Evolutionary conservation across 1,140 invertebrate species (phyloP).

Genomic region (Wiebesia pumilae): DNA sequence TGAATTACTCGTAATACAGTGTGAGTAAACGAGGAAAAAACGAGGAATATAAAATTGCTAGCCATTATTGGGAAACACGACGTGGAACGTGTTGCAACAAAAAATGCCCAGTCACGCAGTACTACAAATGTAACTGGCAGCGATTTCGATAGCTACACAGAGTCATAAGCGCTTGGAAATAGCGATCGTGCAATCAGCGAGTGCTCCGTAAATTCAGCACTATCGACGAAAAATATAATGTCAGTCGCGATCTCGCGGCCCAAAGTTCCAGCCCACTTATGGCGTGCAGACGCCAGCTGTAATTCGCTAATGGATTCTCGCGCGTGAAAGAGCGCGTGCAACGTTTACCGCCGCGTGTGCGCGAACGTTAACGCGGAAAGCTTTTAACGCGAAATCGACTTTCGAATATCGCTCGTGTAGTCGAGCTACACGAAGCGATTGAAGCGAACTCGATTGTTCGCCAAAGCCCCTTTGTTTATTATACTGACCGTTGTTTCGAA

Average conservation of each 20-base stretch:
- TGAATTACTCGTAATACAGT: not conserved
- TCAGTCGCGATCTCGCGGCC: not conserved
- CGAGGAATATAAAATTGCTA: not conserved
- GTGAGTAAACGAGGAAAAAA: not conserved
- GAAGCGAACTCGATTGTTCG: not conserved
- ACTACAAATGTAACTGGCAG: constrained; percentile 1
- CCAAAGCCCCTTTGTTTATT: constrained; percentile 4
- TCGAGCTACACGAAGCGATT: not conserved
- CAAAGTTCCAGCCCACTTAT: not conserved
- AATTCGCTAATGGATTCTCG: constrained; percentile 50
- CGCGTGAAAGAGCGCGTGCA: constrained; percentile 12
- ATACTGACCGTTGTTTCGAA: not conserved
- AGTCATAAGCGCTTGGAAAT: not conserved
- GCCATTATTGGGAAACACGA: constrained; percentile 1
- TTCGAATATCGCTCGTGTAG: constrained; percentile 2
- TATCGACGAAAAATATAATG: constrained; percentile 30
- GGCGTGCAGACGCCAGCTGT: not conserved
- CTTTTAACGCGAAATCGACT: constrained; percentile 54
- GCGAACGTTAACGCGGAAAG: constrained; percentile 37
- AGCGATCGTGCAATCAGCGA: constrained; percentile 22
- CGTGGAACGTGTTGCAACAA: not conserved
- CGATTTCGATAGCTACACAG: not conserved
- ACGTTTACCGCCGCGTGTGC: not conserved
- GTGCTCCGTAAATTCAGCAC: constrained; percentile 26
- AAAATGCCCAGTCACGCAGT: not conserved